Evolutionary conservation across 2,888 invertebrate species (phyloP), one percentile per base, ranked within the genome.

Genomic region (Scrobipalpa costella): DNA sequence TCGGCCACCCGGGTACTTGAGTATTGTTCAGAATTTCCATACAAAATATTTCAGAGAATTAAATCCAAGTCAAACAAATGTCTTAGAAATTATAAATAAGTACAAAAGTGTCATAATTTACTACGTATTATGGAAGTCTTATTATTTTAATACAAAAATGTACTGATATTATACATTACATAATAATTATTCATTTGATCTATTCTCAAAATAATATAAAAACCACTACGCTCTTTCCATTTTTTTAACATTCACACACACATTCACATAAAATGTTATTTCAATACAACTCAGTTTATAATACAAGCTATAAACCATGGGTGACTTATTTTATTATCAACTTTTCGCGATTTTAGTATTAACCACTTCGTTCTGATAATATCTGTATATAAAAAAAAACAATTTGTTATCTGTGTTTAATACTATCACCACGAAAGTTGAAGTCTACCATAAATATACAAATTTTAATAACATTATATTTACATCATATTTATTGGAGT

Each of bases 201-300:
- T 70, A 71, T 67, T 65, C 66, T 69, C 72, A 70, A 64, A 65
- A 72, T 71, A 79, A 73, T 71, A 73, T 70, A 79, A 72, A 75
- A 79, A 74, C 76, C 69, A 75, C 77, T 81, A 80, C 80, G 79
- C 73, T 57, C 73, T 69, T 71, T 67, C 69, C 70, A 52, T 64
- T 58, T 55, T 44, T 67, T 66, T 69, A 71, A 66, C 78, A 77
- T 74, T 69, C 70, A 77, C 69, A 67, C 77, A 74, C 70, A 65
- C 79, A 80, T 72, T 73, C 79, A 78, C 71, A 71, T 74, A 75
- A 64, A 67, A 66, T 68, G 63, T 64, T 67, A 67, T 68, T 71
- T 68, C 73, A 78, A 80, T 83, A 86, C 83, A 87, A 83, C 86
- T 82, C 80, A 79, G 81, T 83, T 86, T 85, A 87, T 83, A 79